These are phyloP conservation scores for Ispidina lecontei DNA, from an alignment of 2,797 vertebrate genomes.

Conservation along the genomic window DNA sequence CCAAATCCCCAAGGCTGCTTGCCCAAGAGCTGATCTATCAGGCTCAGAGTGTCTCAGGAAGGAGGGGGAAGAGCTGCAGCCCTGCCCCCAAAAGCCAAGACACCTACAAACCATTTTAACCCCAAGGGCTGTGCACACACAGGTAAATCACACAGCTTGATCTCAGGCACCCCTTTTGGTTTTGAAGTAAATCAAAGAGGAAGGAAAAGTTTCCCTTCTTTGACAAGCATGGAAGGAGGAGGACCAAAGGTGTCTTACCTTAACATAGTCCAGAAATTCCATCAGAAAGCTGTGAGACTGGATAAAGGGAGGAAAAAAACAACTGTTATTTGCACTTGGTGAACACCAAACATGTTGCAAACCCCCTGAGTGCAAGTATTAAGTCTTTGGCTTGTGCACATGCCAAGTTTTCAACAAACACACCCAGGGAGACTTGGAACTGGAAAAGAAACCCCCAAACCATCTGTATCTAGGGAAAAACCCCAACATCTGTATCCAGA, in stretches of 20 bases:
- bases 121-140: rapidly evolving
- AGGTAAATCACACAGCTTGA: background rate
- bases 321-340: background rate
- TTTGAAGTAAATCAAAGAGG: background rate
- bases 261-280: slow-evolving; percentile 90
- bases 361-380: background rate
- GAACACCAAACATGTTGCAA: background rate
- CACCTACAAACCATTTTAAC: background rate
- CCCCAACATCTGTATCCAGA: background rate
- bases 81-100: background rate
- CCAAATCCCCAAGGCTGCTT: background rate
- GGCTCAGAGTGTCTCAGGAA: background rate
- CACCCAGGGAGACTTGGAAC: rapidly evolving
- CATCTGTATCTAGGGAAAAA: background rate
- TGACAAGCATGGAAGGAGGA: background rate
- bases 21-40: background rate
- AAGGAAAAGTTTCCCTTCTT: background rate
- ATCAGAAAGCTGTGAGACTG: slow-evolving; percentile 90
- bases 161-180: background rate
- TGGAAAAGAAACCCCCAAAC: background rate
- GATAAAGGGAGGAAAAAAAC: slow-evolving; percentile 50
- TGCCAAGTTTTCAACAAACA: background rate
- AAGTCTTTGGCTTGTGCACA: background rate
- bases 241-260: slow-evolving; percentile 80
- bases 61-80: background rate